Base-by-base conservation (phyloP, 2,888 invertebrate genomes). In the Drosophila neotestacea region DNA sequence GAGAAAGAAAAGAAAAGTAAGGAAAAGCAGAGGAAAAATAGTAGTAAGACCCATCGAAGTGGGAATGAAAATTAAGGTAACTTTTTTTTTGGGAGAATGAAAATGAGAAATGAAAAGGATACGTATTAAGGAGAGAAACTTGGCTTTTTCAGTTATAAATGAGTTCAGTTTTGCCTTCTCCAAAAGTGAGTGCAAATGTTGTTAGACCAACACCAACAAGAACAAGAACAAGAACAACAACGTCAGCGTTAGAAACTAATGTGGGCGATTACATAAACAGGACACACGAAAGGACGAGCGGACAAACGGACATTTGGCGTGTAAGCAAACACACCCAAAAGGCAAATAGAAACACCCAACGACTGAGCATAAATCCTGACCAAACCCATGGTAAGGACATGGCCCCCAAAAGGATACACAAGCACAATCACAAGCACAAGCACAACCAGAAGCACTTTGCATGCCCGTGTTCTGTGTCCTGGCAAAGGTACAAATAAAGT, bases 181-280 rank as follows among this genome's bases (percentile, higher is more conserved):
- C 39, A 77, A 72, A 77, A 78, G 81, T 73, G 70, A 81, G 78
- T 78, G 78, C 61, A 77, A 78, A 78, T 78, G 77, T 73, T 80
- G 81, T 77, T 66, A 58, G 71, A 41, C 65, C 72, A 72, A 76
- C 80, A 63, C 58, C 48, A 52, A 34, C 27, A n/a, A 48, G 5
- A 47, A 38, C 30, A 47, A n/a, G 22, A 60, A 63, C 13, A 62
- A 66, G 39, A 60, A 32, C 30, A 54, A 55, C 13, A 59, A 47
- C 38, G 60, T 47, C 48, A 59, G 87, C 59, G 80, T 77, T 70
- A 70, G 74, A 68, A 83, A 83, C 84, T 85, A 85, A 85, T 85
- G 84, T 89, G 82, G 84, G 84, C 76, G 84, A 85, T 85, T 89
- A 89, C 89, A 85, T 85, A 85, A 84, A 85, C 89, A 82, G 85